A percentile compares a stretch with the other conserved stretches of the same genome.
These are phyloP conservation scores for Takifugu flavidus DNA, from an alignment of 2,113 vertebrate genomes.

Conservation along the genomic window DNA sequence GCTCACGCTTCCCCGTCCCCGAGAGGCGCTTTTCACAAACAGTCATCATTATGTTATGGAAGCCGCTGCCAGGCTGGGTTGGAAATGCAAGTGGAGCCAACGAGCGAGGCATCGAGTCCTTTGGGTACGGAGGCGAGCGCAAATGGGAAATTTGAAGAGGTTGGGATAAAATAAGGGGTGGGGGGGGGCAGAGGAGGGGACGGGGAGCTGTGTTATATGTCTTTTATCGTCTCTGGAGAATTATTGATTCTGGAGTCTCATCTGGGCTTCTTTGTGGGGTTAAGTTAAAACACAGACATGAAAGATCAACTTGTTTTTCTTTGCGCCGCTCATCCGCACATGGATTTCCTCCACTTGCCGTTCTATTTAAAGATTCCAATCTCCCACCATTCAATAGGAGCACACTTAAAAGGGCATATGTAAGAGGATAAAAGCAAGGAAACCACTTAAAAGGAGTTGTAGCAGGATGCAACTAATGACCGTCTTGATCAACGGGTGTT, in stretches of 20 bases:
- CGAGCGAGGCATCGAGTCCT: conserved; percentile 19
- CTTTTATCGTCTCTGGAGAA: conserved; percentile 28
- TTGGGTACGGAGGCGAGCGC: neutral
- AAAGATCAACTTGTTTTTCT: conserved; percentile 57
- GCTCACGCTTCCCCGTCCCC: conserved; percentile 37
- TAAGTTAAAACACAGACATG: conserved; percentile 56
- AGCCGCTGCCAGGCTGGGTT: conserved; percentile 31
- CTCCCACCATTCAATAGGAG: conserved; percentile 40
- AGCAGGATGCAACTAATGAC: conserved; percentile 45
- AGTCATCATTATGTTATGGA: conserved; percentile 58
- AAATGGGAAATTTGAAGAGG: conserved; percentile 12
- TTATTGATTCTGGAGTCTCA: conserved; percentile 63
- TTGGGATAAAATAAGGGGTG: conserved; percentile 7
- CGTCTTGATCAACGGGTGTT: conserved; percentile 48
- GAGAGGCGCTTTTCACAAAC: conserved; percentile 48
- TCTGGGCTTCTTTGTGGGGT: conserved; percentile 42
- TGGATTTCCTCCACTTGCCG: conserved; percentile 19
- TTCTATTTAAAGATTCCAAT: conserved; percentile 48
- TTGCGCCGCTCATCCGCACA: conserved; percentile 20
- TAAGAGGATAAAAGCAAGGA: conserved; percentile 19
- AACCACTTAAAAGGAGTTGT: conserved; percentile 35
- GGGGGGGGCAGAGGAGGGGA: conserved; percentile 11
- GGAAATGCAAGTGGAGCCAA: conserved; percentile 40
- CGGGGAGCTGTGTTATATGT: conserved; percentile 26
- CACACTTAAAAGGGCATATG: conserved; percentile 45